Conservation (phyloP, 1,140 invertebrate genomes). For the Phthorimaea operculella region DNA sequence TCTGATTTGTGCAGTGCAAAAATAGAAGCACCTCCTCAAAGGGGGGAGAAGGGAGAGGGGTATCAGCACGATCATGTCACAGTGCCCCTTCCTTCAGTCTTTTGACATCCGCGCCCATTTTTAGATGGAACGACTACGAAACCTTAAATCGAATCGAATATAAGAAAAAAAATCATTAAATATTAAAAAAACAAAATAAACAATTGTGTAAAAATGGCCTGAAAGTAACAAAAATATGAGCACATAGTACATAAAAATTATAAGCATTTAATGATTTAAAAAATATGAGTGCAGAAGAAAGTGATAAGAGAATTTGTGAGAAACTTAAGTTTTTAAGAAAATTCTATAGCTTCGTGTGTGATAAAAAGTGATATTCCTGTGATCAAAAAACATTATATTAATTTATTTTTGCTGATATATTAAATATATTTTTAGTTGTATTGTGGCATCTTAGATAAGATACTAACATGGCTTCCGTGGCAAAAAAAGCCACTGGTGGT, state of each 20-base stretch:
- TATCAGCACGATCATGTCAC: conserved; percentile 24
- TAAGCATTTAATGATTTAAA: not conserved
- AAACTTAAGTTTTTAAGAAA: not conserved
- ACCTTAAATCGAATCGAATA: conserved; percentile 31
- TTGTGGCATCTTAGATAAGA: conserved; percentile 51
- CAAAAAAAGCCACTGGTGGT: conserved; percentile 32
- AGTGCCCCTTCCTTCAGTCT: conserved; percentile 50
- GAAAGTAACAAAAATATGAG: conserved; percentile 19
- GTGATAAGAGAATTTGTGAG: not conserved
- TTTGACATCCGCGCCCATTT: conserved; percentile 65
- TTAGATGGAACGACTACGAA: conserved; percentile 59
- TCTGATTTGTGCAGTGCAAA: conserved; percentile 65
- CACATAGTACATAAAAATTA: conserved; percentile 7
- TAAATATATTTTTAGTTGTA: conserved; percentile 27
- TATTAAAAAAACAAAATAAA: conserved; percentile 14
- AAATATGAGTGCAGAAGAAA: not conserved
- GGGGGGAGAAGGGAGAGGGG: conserved; percentile 13
- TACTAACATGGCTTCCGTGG: conserved; percentile 48
- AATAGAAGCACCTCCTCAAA: conserved; percentile 46
- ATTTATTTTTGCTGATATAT: not conserved
- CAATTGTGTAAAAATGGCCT: conserved; percentile 26
- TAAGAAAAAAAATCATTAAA: conserved; percentile 20
- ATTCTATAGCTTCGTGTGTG: conserved; percentile 8
- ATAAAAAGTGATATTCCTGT: conserved; percentile 29
- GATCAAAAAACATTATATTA: conserved; percentile 18